A percentile compares a stretch with the other conserved stretches of the same genome.
These are phyloP conservation scores for Hepsetus odoe DNA, from an alignment of 2,113 vertebrate species.

Conservation along the genomic window DNA sequence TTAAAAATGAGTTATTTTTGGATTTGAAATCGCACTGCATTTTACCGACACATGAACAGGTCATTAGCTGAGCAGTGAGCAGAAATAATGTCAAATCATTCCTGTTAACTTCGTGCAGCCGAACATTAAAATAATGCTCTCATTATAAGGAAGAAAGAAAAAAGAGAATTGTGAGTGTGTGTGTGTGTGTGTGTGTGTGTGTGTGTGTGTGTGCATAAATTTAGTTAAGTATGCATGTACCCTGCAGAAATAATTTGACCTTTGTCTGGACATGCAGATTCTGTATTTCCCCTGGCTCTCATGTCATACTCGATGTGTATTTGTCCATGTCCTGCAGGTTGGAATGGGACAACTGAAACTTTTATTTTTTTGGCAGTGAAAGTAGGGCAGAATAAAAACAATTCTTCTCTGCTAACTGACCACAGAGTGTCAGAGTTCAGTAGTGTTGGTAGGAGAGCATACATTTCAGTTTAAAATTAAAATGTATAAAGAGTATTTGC, in stretches of 20 bases:
- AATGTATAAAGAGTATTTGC: too few relatives aligned
- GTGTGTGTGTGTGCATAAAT: not conserved
- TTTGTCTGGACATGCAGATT: constrained; percentile 30
- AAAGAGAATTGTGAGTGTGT: not conserved
- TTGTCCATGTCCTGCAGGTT: not conserved
- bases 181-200: constrained; percentile 6
- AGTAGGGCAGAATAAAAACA: not conserved
- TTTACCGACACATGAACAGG: too few relatives aligned
- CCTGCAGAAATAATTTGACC: constrained; percentile 38
- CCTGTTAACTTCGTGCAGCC: too few relatives aligned
- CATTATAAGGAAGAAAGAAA: not conserved
- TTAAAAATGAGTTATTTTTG: too few relatives aligned
- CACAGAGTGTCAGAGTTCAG: not conserved
- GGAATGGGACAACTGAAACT: not conserved
- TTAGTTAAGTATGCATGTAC: constrained; percentile 19
- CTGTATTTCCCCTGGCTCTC: constrained; percentile 9
- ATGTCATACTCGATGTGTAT: constrained; percentile 44
- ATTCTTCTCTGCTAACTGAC: not conserved
- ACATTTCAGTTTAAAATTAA: not conserved
- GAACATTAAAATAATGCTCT: not conserved
- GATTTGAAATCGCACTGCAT: too few relatives aligned
- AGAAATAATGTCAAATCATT: too few relatives aligned
- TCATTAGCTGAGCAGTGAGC: too few relatives aligned
- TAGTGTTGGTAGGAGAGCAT: not conserved
- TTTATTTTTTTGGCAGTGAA: not conserved